Base-by-base conservation (phyloP, 2,797 vertebrate genomes). In the Kryptolebias ocellatus region DNA sequence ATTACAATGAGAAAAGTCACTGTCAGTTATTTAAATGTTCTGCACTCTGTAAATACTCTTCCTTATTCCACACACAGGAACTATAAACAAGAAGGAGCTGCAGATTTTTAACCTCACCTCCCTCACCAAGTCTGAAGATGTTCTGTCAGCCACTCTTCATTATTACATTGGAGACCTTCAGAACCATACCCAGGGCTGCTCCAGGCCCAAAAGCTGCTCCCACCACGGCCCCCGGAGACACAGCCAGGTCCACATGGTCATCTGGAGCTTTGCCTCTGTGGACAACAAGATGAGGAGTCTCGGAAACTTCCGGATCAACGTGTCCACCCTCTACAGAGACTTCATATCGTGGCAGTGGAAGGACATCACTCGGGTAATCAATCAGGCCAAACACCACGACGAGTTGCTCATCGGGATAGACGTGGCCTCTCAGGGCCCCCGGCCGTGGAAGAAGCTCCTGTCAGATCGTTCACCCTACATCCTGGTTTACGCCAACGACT, bases 91-190 rank as follows among this genome's bases (percentile, higher is more conserved):
- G 78, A 93, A 90, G 63, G 92, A 92, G 63, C 87, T 94, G 50
- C 94, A 97, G 20, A 34, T 97, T 64, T 98, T 98, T 87, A 98
- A 99, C 85, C 86, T 99, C 73, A 98, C 96, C 0, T 98, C 97
- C 0, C 94, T 99, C 76, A 95, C 95, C 0, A 93, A 95, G 78
- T 96, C 97, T 0, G 98, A 99, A 83, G 95, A 95, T 3, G 82
- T 99, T 73, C 90, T 99, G 70, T 98, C 96, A 0, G 97, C 96
- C 46, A 96, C 93, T 0, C 87, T 99, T 12, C 95, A 99, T 90
- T 98, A 95, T 74, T 95, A 93, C 59, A 83, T 94, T 0, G 95
- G 95, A 28, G 95, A 96, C 75, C 83, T 95, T 7, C 88, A 87
- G 31, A 95, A 91, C 27, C 59, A 17, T 39, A 92, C 85, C 54